These are phyloP conservation scores for Ageneiosus marmoratus DNA, from an alignment of 2,113 vertebrate genomes.

Conservation along the genomic window DNA sequence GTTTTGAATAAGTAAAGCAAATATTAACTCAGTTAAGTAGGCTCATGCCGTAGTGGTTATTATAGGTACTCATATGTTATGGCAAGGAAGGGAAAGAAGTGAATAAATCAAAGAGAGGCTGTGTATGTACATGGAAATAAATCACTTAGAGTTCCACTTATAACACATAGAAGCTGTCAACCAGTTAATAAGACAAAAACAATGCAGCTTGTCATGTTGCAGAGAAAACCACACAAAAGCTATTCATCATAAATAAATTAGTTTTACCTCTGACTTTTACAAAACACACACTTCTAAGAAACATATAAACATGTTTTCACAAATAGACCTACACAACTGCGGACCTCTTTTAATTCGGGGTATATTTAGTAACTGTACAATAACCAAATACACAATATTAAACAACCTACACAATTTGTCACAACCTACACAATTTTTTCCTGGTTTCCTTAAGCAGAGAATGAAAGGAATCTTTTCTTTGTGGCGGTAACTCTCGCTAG, in stretches of 20 bases:
- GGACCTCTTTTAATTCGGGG: too few relatives aligned
- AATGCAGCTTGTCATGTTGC: not conserved
- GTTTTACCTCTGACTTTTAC: not conserved
- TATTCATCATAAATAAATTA: not conserved
- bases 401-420: not conserved
- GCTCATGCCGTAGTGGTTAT: not conserved
- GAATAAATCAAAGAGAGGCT: not conserved
- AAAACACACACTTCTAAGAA: not conserved
- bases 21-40: not conserved
- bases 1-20: not conserved
- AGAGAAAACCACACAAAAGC: not conserved
- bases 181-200: not conserved
- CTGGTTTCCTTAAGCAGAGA: not conserved
- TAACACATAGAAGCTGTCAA: not conserved
- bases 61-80: not conserved
- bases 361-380: not conserved
- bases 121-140: conserved; percentile 5
- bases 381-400: not conserved
- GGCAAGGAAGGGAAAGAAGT: not conserved
- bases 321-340: not conserved
- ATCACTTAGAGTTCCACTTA: not conserved
- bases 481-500: not conserved
- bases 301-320: not conserved
- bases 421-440: too few relatives aligned
- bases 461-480: not conserved